Evolutionary conservation across 2,113 vertebrate genomes (phyloP), one percentile per base, ranked within the genome.

Genomic region (Gallinago paraguaiae): DNA sequence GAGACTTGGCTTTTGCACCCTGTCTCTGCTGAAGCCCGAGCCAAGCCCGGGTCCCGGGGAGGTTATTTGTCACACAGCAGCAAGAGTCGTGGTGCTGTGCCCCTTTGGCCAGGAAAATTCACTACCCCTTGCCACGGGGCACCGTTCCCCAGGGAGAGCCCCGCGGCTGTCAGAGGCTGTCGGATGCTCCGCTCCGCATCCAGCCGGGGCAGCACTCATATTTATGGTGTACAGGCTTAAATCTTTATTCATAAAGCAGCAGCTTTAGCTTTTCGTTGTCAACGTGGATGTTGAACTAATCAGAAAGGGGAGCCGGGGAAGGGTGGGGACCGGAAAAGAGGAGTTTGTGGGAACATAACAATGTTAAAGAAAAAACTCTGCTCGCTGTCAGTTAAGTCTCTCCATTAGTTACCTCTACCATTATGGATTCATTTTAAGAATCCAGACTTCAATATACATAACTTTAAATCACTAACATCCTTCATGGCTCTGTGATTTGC

Each of bases 401-500:
- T 95, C 97, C 97, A 97, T 98, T 98, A 98, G 96, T 97, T 98
- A 98, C 97, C 97, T 98, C 96, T 97, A 97, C 96, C 96, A 97
- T 98, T 98, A 97, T 96, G 98, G 97, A 98, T 97, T 97, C 98
- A 96, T 97, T 98, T 97, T 97, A 97, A 98, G 97, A 98, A 98
- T 97, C 95, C 88, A 94, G 97, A 97, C 97, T 98, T 98, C 97
- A 97, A 92, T 97, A 97, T 97, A 98, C 97, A 98, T 98, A 97
- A 97, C 97, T 98, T 98, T 98, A 98, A 98, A 98, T 98, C 98
- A 98, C 98, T 98, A 98, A 98, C 97, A 98, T 98, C 97, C 97
- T 98, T 98, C 97, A 97, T 48, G 91, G 96, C 88, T 82, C 94
- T 96, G 84, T 98, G 98, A 98, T 98, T 98, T 98, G 98, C 97